A percentile compares a stretch with the other conserved stretches of the same genome.
phyloP scores from a whole-genome alignment of 64 coral and sea anemone genomes.

The Actinia equina region DNA sequence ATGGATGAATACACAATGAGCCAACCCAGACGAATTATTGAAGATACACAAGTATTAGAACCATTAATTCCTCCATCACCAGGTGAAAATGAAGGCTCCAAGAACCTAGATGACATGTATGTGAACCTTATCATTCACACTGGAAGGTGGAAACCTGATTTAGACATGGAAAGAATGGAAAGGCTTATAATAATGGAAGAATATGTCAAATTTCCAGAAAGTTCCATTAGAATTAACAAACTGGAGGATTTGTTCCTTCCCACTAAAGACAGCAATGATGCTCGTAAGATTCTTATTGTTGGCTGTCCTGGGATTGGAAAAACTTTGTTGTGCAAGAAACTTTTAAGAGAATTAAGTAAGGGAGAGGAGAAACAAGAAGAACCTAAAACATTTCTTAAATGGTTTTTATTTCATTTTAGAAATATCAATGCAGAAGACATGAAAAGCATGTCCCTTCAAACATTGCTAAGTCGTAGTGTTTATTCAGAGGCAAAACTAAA shows the following conservation, averaged over 20 bases:
- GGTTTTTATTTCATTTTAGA: conserved; percentile 22
- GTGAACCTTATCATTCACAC: conserved; percentile 37
- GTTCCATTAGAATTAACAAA: conserved; percentile 8
- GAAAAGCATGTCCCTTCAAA: conserved; percentile 12
- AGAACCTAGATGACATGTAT: conserved; percentile 22
- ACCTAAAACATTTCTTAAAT: neutral
- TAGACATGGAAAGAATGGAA: neutral
- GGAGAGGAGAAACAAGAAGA: neutral
- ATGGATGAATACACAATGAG: neutral
- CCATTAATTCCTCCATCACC: conserved; percentile 11
- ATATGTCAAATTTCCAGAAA: neutral
- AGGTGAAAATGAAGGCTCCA: neutral
- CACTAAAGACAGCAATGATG: conserved; percentile 1
- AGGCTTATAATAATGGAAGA: conserved; percentile 15
- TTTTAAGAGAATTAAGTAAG: conserved; percentile 18
- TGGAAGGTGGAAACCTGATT: neutral
- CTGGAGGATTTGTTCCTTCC: conserved; percentile 16
- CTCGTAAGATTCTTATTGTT: conserved; percentile 34
- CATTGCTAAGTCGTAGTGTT: neutral
- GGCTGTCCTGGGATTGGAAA: conserved; percentile 45
- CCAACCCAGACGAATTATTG: neutral
- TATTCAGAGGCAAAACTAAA: neutral
- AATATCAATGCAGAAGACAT: conserved; percentile 11
- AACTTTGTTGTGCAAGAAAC: conserved; percentile 10
- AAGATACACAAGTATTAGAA: conserved; percentile 16